Evolutionary conservation across 2,888 invertebrate species (phyloP).

Genomic region (Cheilosia variabilis): DNA sequence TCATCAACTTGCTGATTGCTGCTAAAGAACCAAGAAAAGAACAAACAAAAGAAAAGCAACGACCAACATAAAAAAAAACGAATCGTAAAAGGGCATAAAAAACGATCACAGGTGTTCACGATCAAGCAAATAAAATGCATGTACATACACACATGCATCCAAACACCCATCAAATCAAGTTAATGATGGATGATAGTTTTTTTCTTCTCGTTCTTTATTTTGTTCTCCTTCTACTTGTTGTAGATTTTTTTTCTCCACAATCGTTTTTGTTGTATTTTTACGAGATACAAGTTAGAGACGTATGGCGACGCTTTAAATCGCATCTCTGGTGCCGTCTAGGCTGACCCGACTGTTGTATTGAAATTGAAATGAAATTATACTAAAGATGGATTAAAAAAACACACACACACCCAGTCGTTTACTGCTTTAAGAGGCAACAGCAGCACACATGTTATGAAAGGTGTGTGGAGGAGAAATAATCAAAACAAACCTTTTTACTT

Average conservation of each 20-base stretch:
- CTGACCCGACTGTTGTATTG: slow-evolving; percentile 73
- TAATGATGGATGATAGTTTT: slow-evolving; percentile 68
- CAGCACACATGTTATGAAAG: slow-evolving; percentile 63
- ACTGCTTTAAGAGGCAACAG: not conserved
- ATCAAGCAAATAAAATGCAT: slow-evolving; percentile 76
- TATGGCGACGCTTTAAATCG: slow-evolving; percentile 75
- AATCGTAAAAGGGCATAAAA: slow-evolving; percentile 76
- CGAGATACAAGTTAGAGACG: slow-evolving; percentile 57
- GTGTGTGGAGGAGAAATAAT: slow-evolving; percentile 71
- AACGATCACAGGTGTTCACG: slow-evolving; percentile 78
- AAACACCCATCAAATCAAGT: slow-evolving; percentile 76
- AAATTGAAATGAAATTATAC: slow-evolving; percentile 70
- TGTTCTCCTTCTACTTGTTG: slow-evolving; percentile 5
- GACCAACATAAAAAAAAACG: slow-evolving; percentile 36
- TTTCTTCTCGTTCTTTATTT: slow-evolving; percentile 22
- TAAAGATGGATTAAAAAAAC: slow-evolving; percentile 51
- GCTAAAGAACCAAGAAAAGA: slow-evolving; percentile 66
- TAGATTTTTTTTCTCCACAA: not conserved
- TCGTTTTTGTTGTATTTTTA: slow-evolving; percentile 1
- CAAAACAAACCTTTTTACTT: slow-evolving; percentile 71
- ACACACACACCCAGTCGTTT: not conserved
- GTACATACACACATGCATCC: slow-evolving; percentile 52
- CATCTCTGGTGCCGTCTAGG: slow-evolving; percentile 76
- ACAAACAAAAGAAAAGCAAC: slow-evolving; percentile 74
- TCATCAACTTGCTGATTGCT: slow-evolving; percentile 74